These are phyloP conservation scores for Zaprionus tsacasi DNA, from an alignment of 1,140 invertebrate species.

Conservation along the genomic window DNA sequence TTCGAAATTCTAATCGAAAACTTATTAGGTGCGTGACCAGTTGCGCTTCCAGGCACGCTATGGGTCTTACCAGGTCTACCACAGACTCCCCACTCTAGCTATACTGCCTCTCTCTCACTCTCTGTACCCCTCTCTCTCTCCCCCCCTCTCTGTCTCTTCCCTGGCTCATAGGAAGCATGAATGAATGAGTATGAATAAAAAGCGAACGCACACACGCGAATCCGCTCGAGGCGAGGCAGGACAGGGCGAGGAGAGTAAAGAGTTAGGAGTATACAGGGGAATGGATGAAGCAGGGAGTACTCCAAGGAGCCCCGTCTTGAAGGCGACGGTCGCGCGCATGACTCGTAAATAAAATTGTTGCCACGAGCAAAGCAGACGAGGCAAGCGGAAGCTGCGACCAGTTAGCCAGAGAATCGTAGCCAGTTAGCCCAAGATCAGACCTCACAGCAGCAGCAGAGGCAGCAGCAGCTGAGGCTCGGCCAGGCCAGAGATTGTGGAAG, in stretches of 20 bases:
- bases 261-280: neutral
- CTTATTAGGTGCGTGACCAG: constrained; percentile 75
- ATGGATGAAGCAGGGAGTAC: neutral
- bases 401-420: constrained; percentile 32
- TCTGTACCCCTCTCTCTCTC: neutral
- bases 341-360: constrained; percentile 83
- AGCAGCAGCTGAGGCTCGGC: constrained; percentile 29
- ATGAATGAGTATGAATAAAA: constrained; percentile 72
- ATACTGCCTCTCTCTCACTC: neutral
- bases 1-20: constrained; percentile 62
- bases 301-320: constrained; percentile 43
- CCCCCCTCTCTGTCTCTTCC: neutral
- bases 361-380: constrained; percentile 54
- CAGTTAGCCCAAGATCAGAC: constrained; percentile 50
- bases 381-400: constrained; percentile 67
- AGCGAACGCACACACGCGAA: constrained; percentile 59
- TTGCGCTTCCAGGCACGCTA: constrained; percentile 15
- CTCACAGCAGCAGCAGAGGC: constrained; percentile 65
- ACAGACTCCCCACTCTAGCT: neutral
- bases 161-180: constrained; percentile 54
- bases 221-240: constrained; percentile 21
- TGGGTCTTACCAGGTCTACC: neutral
- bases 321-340: constrained; percentile 72
- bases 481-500: constrained; percentile 33
- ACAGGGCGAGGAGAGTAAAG: neutral